These are phyloP conservation scores for Sardinella longiceps DNA, from an alignment of 2,797 vertebrate species.

Conservation along the genomic window DNA sequence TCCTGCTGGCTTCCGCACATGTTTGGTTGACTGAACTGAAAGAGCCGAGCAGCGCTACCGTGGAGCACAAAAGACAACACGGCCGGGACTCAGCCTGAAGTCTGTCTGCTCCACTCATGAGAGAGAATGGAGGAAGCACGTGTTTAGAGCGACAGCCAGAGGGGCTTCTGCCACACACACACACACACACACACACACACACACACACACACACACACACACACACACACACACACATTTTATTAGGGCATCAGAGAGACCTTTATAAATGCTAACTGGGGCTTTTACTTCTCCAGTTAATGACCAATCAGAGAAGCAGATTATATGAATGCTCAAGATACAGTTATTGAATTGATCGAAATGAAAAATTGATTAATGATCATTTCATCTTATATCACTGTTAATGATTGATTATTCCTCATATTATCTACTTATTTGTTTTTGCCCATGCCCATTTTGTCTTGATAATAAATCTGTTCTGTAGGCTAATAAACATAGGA, in stretches of 20 bases:
- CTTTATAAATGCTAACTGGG: neutral
- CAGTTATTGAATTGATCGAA: too few species aligned
- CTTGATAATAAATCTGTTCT: too few species aligned
- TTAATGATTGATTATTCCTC: neutral
- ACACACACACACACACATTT: neutral
- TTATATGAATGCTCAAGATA: too few species aligned
- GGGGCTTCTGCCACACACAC: neutral
- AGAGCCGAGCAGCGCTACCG: neutral
- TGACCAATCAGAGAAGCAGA: neutral
- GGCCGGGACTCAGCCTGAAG: neutral
- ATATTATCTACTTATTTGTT: neutral
- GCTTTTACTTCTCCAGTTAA: neutral
- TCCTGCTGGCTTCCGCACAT: neutral
- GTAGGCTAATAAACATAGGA: too few species aligned
- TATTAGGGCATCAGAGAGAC: neutral
- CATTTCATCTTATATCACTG: neutral
- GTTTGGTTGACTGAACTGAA: neutral
- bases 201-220: slow-evolving; percentile 11
- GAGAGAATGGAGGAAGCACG: neutral
- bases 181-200: slow-evolving; percentile 8
- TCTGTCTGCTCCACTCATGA: neutral
- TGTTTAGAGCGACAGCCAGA: neutral
- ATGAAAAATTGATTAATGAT: neutral
- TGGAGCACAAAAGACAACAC: neutral
- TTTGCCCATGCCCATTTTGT: too few species aligned